Percentiles rank a stretch among this genome's conserved stretches.
Evolutionary conservation across 2,797 vertebrate genomes (phyloP).

Genomic region (Malacoraja senta): DNA sequence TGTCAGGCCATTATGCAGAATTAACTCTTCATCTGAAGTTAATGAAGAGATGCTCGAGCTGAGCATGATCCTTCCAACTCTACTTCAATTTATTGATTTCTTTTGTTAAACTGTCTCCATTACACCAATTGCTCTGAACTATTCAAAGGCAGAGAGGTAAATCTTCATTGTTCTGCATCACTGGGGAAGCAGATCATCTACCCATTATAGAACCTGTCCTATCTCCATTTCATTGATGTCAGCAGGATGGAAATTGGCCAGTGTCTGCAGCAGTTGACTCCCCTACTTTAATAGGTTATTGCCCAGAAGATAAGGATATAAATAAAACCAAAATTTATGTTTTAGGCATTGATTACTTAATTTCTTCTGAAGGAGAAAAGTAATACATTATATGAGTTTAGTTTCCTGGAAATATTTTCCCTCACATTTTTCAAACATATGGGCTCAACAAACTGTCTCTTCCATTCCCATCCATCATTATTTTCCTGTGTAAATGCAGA

Average conservation of each 20-base stretch:
- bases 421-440: not conserved
- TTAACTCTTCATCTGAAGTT: not conserved
- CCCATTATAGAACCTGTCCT: not conserved
- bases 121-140: not conserved
- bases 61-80: not conserved
- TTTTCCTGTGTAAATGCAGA: not conserved
- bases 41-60: not conserved
- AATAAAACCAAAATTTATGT: not conserved
- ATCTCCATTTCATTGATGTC: not conserved
- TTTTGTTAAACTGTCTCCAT: not conserved
- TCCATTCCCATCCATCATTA: not conserved
- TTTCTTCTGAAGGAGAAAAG: not conserved
- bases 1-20: not conserved
- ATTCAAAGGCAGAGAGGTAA: not conserved
- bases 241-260: not conserved
- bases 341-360: not conserved
- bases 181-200: not conserved
- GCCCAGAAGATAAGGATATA: not conserved
- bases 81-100: not conserved
- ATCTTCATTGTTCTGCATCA: not conserved
- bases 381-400: not conserved
- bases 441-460: not conserved
- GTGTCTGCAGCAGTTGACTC: not conserved
- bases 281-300: not conserved
- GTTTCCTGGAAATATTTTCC: not conserved